Base-by-base conservation (phyloP, 1,140 invertebrate genomes). In the Cyrtorhinus lividipennis region DNA sequence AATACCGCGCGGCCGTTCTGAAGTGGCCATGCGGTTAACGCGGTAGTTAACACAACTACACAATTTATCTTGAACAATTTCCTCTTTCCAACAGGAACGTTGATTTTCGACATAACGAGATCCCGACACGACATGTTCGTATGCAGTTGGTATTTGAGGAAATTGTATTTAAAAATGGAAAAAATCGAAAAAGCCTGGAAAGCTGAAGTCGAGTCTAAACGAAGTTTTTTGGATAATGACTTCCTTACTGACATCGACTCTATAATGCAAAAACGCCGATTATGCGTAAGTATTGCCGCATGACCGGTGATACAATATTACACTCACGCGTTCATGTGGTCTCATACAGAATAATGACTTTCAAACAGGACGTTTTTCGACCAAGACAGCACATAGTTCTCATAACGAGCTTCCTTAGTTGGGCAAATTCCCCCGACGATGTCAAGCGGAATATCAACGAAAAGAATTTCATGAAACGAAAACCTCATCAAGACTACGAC, bases 391-490 rank as follows among this genome's bases (percentile, higher is more conserved):
- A 20, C 5, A 53, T 53, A 12, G 20, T 53, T 53, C 20, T 53
- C 10, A 53, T 53, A 10, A 53, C 48, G 5, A 53, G 20, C 18
- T 53, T 53, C 18, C 8, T 53, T 5, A 53, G 48, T 53, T 53
- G 48, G 48, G 48, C 48, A 12, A 53, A 53, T 10, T 53, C 48
- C 5, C 48, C 48, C 10, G 48, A 53, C 48, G 48, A 53, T 53
- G 48, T 53, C 12, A 53, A 53, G 20, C 10, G 3, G 10, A 20
- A 22, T 10, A 10, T 53, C 8, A 53, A 53, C 8, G 48, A 53
- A 22, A 8, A 53, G 48, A 53, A 8, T 3, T 53, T 53, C 20
- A 13, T 13, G 5, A 53, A 53, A 20, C 10, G 48, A 20, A 53
- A 53, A 20, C 48, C 48, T 13, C 48, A 53, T 20, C 10, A 3